Conservation (phyloP, 2,113 vertebrate genomes). For the Lamprotornis superbus region DNA sequence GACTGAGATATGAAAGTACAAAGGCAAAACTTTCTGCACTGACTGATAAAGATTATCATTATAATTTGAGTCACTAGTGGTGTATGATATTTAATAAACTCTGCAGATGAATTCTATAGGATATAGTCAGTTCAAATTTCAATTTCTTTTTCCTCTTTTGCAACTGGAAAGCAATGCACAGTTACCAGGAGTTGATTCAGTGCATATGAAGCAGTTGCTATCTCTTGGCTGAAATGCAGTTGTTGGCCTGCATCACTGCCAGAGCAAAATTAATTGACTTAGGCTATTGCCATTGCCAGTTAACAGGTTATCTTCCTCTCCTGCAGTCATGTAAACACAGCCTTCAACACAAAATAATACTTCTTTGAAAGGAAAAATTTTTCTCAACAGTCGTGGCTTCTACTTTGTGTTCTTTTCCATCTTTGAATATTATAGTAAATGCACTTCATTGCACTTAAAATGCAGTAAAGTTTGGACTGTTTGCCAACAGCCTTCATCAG, state of each 20-base stretch:
- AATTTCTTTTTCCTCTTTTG: background rate
- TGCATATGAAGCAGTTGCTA: fast-evolving
- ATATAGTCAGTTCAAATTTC: background rate
- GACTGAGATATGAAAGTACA: background rate
- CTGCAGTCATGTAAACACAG: background rate
- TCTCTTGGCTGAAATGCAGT: background rate
- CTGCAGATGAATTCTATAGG: background rate
- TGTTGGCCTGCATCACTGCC: no score
- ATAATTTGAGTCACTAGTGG: background rate
- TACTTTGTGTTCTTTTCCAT: background rate
- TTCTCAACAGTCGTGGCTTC: background rate
- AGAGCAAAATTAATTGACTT: background rate
- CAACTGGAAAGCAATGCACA: background rate
- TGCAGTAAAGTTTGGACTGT: background rate
- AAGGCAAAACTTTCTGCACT: background rate
- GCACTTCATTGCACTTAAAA: background rate
- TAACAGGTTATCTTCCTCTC: background rate
- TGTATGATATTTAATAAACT: background rate
- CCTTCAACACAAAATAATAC: background rate
- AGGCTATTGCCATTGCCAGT: background rate
- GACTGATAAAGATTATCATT: background rate
- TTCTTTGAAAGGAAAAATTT: background rate
- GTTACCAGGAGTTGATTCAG: background rate
- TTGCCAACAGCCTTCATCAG: background rate
- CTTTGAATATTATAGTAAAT: background rate